Base-by-base conservation (phyloP, 1,140 invertebrate species). In the Drosophila willistoni region DNA sequence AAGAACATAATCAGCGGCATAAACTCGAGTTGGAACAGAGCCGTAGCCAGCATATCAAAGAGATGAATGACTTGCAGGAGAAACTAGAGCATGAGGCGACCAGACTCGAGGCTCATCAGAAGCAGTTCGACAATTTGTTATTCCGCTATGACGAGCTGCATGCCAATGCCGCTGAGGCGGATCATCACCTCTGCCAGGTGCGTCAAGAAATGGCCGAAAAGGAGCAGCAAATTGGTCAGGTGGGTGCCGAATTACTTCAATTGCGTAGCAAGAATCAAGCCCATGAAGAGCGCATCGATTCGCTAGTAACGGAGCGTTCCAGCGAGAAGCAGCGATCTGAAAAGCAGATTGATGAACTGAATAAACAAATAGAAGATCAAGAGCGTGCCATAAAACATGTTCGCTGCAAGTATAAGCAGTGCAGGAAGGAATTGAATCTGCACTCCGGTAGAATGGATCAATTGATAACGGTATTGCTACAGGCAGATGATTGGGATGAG, bases 201-300 rank as follows among this genome's bases (percentile, higher is more conserved):
- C 56, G 55, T 17, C 0, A 76, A 6, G 17, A 84, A 2, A 36
- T 79, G 10, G 22, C 14, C 0, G 57, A 64, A 17, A 84, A 84
- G 36, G 74, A 83, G 61, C 13, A 68, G 7, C 55, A 83, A 72
- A 34, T 78, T 17, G 3, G 6, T 1, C 47, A 68, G n/a, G 19
- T 86, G 3, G 76, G 61, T 9, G 14, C 3, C 4, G 39, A 81
- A 65, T 60, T 84, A 7, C 10, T 54, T 0, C 55, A 68, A 10
- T 22, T 82, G 7, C 47, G 51, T 19, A 29, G 29, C 7, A 71
- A 55, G 2, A 79, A 81, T 68, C 17, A 25, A 6, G 19, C 47
- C 1, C 56, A 79, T 0, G 70, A 84, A 25, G 19, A 13, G 10
- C 71, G 68, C n/a, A 60, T 68, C 0, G 34, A 66, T 10, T 17